Evolutionary conservation across 1,140 invertebrate genomes (phyloP), one percentile per base, ranked within the genome.

Genomic region (Sycobia sp.): DNA sequence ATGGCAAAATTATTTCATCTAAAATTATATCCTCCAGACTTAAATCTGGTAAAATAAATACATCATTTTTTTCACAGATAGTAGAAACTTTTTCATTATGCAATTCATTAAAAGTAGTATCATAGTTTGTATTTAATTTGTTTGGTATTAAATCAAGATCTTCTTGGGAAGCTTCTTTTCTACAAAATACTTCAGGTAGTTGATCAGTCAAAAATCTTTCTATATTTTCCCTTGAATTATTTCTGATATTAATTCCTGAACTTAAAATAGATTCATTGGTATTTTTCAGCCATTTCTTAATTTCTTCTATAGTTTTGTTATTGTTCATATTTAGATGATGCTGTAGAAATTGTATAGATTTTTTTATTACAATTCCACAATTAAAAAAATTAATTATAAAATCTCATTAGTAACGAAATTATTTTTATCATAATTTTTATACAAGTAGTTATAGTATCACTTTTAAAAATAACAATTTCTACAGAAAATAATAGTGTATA

Each of bases 1-100:
- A 75, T 1, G 76, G 72, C 14, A 78, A 44, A 29, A 77, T 73
- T 46, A 80, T 76, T 32, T 66, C 77, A 5, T 74, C 69, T 0
- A 80, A 69, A 71, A 76, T 74, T 71, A 78, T 76, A 62, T 79
- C 72, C 61, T 81, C 77, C 29, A 80, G 54, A n/a, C 73, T 73
- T 16, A 81, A 78, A 23, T 79, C 77, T 0, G 80, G 71, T 11
- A 80, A 32, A 61, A 73, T 75, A 20, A 78, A 81, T 16, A 66
- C 71, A 41, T 78, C 74, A 14, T 73, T 70, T 23, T 78, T 79
- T 25, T 75, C 74, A 44, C 71, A 73, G 0, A 66, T 62, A 14
- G 73, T 65, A 0, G 77, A 66, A 11, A 77, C 44, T 23, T 78
- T 79, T 9, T 79, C 77, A 44, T 55, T 71, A 11, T 75, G 71